Evolutionary conservation across 2,888 invertebrate genomes (phyloP).

Genomic region (Leptinotarsa rubiginosa): DNA sequence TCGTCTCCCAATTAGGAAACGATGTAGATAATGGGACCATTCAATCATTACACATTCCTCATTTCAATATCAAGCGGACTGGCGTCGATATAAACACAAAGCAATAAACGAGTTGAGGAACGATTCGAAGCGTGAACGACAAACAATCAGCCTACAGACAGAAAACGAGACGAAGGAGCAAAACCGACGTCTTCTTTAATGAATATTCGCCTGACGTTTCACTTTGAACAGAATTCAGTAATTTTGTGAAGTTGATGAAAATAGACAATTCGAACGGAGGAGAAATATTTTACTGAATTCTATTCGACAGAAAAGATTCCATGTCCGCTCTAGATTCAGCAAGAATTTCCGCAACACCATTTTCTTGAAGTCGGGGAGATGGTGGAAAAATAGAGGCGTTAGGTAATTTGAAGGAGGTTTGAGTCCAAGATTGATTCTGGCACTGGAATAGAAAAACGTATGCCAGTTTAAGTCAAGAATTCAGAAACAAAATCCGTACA

Average conservation of each 20-base stretch:
- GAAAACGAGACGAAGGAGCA: not conserved
- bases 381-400: no score
- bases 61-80: not conserved
- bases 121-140: not conserved
- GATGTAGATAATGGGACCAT: not conserved
- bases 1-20: no score
- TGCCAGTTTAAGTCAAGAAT: no score
- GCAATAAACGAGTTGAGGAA: not conserved
- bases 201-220: conserved; percentile 6
- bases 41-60: not conserved
- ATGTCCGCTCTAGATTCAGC: not conserved
- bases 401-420: no score
- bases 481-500: no score
- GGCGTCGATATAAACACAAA: not conserved
- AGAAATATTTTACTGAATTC: not conserved
- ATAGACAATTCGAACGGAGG: not conserved
- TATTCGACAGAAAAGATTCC: not conserved
- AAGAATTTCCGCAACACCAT: not conserved
- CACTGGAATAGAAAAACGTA: no score
- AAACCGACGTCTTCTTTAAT: conserved; percentile 9
- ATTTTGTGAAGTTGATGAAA: not conserved
- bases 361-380: no score
- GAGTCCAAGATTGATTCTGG: no score
- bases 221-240: not conserved
- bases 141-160: not conserved